Evolutionary conservation across 2,113 vertebrate genomes (phyloP), one percentile per base, ranked within the genome.

Genomic region (Madoqua kirkii): DNA sequence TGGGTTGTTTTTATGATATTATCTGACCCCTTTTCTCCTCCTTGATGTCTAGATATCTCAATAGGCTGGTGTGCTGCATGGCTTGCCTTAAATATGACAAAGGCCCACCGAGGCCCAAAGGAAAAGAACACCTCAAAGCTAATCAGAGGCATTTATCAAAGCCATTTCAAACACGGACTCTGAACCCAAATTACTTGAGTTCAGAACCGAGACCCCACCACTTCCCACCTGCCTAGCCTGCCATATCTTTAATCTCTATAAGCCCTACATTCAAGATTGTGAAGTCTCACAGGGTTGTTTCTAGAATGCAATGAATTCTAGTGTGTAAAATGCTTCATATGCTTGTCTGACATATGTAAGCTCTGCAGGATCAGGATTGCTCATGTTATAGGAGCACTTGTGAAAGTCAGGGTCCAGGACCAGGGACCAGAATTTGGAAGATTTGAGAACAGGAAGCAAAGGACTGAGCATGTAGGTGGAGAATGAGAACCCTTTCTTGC

Each of bases 401-500:
- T 91, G 27, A 95, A 55, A 78, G 14, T 25, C 11, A 29, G 12
- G 5, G 0, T 50, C 67, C 9, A 76, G 14, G 15, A 74, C 6
- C 17, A 57, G 67, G 17, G 4, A 54, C 23, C 17, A 57, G 14
- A 88, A 31, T 2, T 3, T 25, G 82, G 25, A 82, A 89, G 29
- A 64, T 59, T 2, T 48, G 31, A 40, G 16, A 54, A 55, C 11
- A 31, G 3, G 31, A 33, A 92, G 17, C 17, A 45, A 31, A 15
- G 14, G 4, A 2, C 4, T 86, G n/a, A 89, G 13, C 27, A 5
- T 48, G 1, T 57, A n/a, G 16, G 3, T 81, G 17, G 27, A 8
- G 2, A 23, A 50, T 6, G 0, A 4, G 2, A 74, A 36, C 19
- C 1, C 3, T 87, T 88, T 62, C 13, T 84, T 36, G 0, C 1